phyloP scores from a whole-genome alignment of 2,797 vertebrate species.

The Leptoclinus maculatus region DNA sequence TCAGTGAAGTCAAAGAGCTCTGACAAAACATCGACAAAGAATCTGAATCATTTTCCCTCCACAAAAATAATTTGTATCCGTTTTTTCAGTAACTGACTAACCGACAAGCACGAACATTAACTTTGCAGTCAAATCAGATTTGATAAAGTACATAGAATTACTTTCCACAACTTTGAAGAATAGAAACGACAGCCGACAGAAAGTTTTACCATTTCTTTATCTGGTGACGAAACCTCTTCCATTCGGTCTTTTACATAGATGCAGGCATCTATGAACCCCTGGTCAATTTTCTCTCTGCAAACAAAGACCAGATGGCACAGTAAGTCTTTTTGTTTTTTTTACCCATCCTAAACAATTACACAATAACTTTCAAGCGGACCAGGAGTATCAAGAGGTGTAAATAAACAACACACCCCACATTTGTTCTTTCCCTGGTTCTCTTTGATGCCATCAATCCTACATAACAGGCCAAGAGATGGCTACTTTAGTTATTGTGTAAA shows the following conservation, averaged over 20 bases:
- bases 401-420: conserved; percentile 6
- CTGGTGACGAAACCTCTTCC: conserved; percentile 86
- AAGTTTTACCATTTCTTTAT: conserved; percentile 85
- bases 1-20: conserved; percentile 22
- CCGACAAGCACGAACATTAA: neutral
- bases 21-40: conserved; percentile 13
- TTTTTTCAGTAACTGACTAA: neutral
- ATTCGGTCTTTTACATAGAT: conserved; percentile 89
- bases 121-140: conserved; percentile 1
- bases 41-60: conserved; percentile 18
- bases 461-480: conserved; percentile 8
- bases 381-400: neutral
- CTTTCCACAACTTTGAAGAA: neutral
- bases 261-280: conserved; percentile 91
- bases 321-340: neutral
- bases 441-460: conserved; percentile 19
- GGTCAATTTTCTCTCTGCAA: conserved; percentile 88
- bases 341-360: neutral
- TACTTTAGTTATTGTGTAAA: conserved; percentile 21
- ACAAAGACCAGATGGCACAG: conserved; percentile 20
- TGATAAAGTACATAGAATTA: neutral
- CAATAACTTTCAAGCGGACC: neutral
- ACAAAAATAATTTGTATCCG: neutral
- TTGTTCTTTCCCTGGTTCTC: conserved; percentile 17
- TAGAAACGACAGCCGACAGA: neutral